Percentiles rank a stretch among this genome's conserved stretches.
phyloP scores from a whole-genome alignment of 2,113 vertebrate genomes.

The Lycaon pictus region DNA sequence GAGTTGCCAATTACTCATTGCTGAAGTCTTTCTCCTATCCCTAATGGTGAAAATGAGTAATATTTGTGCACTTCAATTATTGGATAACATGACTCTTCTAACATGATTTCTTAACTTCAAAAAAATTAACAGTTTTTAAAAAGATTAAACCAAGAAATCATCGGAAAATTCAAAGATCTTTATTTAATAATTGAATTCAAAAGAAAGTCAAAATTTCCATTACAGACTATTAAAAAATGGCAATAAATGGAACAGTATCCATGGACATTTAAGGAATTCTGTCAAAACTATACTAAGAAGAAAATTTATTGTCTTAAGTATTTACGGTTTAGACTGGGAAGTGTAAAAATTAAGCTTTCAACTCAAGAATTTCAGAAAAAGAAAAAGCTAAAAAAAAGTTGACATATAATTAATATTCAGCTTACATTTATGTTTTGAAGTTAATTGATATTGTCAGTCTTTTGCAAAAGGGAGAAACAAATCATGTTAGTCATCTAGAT shows the following conservation, averaged over 20 bases:
- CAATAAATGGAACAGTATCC: not conserved
- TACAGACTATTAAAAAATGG: not conserved
- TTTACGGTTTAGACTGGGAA: slow-evolving; percentile 18
- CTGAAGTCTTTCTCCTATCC: not conserved
- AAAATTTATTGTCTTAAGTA: not conserved
- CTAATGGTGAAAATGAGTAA: not conserved
- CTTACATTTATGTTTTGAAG: not conserved
- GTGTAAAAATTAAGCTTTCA: not conserved
- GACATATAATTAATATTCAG: not conserved
- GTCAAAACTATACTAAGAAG: not conserved
- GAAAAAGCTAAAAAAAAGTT: slow-evolving; percentile 11
- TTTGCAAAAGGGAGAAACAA: not conserved
- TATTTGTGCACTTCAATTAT: not conserved
- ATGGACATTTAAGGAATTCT: not conserved
- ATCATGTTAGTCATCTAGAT: not conserved
- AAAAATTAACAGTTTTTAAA: not conserved
- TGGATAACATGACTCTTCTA: not conserved
- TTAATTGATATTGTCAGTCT: not conserved
- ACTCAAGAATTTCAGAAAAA: slow-evolving; percentile 38
- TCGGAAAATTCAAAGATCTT: not conserved
- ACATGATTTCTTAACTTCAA: not conserved
- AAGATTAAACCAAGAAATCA: not conserved
- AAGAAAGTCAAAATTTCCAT: slow-evolving; percentile 1
- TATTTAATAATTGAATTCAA: slow-evolving; percentile 33
- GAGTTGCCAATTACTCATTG: not conserved